A percentile compares a stretch with the other conserved stretches of the same genome.
These are phyloP conservation scores for Callithrix jacchus DNA, from an alignment of 2,113 vertebrate genomes.

Conservation along the genomic window DNA sequence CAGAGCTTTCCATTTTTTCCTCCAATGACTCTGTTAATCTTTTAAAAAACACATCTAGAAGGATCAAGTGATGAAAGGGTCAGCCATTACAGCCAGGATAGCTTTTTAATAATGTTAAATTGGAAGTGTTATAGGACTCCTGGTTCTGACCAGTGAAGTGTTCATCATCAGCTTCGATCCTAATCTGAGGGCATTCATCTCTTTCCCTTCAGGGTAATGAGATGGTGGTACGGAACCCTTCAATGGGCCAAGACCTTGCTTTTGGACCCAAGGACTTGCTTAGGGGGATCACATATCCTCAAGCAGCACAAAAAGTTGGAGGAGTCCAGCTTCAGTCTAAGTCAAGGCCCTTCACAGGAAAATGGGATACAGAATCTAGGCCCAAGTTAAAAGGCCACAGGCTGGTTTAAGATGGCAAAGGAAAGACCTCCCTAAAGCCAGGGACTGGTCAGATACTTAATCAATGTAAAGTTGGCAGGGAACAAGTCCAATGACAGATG, in stretches of 20 bases:
- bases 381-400: neutral
- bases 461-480: neutral
- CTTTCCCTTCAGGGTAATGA: neutral
- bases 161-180: neutral
- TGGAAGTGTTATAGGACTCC: neutral
- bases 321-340: neutral
- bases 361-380: neutral
- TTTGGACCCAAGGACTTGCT: neutral
- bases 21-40: neutral
- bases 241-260: neutral
- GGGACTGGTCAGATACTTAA: neutral
- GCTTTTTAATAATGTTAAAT: neutral
- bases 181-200: neutral
- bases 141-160: neutral
- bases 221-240: neutral
- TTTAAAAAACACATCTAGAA: neutral
- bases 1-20: neutral
- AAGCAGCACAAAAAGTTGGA: neutral
- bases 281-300: neutral
- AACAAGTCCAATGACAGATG: neutral
- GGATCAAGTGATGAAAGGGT: slow-evolving; percentile 19
- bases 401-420: slow-evolving; percentile 19
- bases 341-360: neutral
- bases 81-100: neutral
- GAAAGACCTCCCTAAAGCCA: neutral